Base-by-base conservation (phyloP, 2,113 vertebrate genomes). In the Chelonoidis abingdonii region DNA sequence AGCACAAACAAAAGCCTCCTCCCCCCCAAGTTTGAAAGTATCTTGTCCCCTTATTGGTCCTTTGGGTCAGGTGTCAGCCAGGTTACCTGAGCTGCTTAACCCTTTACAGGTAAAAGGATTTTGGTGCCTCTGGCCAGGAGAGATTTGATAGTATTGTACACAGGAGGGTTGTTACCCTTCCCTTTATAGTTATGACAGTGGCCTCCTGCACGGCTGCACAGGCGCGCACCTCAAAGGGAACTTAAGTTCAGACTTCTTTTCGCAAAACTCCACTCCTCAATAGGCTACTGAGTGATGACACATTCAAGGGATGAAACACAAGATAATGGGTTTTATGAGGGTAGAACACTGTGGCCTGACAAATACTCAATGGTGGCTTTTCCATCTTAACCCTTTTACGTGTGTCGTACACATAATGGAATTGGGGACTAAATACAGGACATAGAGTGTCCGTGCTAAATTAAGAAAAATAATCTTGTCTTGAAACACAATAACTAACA, bases 401-500 rank as follows among this genome's bases (percentile, higher is more conserved):
- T 52, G 44, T 92, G 9, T 22, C 14, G 1, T n/a, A 2, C 17
- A 5, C 35, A 54, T 13, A 57, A 25, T 5, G 38, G 8, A 1
- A 5, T 4, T 52, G 19, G 22, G 35, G 14, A 83, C 21, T 65
- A 41, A 47, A 75, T 95, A 85, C 56, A 22, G 79, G 47, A 59
- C 11, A 75, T 69, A 31, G 41, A 76, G 94, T 88, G 80, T 87
- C 62, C 17, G 2, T 82, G 44, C 44, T 44, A 52, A 59, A 54
- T 76, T 1, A n/a, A 21, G 41, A 84, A 69, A 86, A 89, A 59
- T 27, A 3, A 86, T 19, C 4, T 92, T 1, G 6, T 3, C 16
- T 38, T 0, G 2, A 65, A 88, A 87, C 3, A 0, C 13, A 52
- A 27, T n/a, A 80, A 31, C 22, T 0, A 75, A 75, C 22, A n/a